Evolutionary conservation across 2,797 vertebrate species (phyloP), one percentile per base, ranked within the genome.

Genomic region (Mus spretus): DNA sequence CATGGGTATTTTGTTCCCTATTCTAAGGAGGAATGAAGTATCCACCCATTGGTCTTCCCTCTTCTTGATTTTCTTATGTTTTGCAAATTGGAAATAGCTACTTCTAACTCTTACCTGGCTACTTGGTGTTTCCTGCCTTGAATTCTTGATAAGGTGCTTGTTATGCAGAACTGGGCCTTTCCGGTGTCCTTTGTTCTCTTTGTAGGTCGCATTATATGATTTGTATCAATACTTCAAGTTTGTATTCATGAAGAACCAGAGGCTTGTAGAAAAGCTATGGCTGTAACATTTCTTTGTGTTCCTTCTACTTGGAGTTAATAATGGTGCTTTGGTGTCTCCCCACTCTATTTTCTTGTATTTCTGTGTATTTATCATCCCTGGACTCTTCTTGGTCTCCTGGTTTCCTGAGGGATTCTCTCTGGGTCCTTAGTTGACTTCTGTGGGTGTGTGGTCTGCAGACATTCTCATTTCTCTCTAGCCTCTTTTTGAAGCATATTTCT

Each of bases 301-400:
- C 34, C 1, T 94, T 93, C 91, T 94, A 81, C 34, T 55, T 88
- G 44, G 77, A 77, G n/a, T 92, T 90, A 89, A 77, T 89, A 40
- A 55, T 47, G 40, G 17, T 86, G n/a, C 3, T 59, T 84, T 63
- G 8, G 9, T 87, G 26, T 72, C 57, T 3, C 24, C 53, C 57
- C 3, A 26, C 5, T 22, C 40, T 2, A 5, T 89, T 86, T 74
- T 67, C 63, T 87, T 89, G 31, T 12, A 31, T 82, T 92, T 53
- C 55, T 79, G 3, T 22, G 1, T 89, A 91, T 93, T 80, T 90
- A 28, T 70, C 65, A 92, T 83, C 40, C 20, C 72, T 50, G 65
- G n/a, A 26, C 34, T 79, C 67, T 47, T 79, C 67, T 47, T 89
- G 55, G 28, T 67, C 83, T 67, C 67, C 47, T 89, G 55, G 28